A percentile compares a stretch with the other conserved stretches of the same genome.
Conservation (phyloP, 1,140 invertebrate species). For the Pseudomyrmex sp. region DNA sequence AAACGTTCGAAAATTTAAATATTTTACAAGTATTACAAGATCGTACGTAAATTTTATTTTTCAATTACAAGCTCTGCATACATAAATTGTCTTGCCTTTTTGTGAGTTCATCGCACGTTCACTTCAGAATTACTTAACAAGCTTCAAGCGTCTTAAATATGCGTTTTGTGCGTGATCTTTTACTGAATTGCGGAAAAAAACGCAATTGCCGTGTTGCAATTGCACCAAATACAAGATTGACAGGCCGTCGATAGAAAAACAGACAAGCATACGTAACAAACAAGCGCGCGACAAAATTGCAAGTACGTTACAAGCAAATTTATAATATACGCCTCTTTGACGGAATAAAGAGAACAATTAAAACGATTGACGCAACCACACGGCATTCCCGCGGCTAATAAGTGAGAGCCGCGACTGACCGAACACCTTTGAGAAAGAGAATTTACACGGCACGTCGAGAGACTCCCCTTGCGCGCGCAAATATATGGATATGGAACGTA, state of each 20-base stretch:
- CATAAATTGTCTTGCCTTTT: background rate
- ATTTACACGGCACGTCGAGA: conserved; percentile 25
- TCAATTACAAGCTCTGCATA: background rate
- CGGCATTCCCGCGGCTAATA: conserved; percentile 33
- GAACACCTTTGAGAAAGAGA: conserved; percentile 26
- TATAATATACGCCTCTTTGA: conserved; percentile 13
- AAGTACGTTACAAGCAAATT: conserved; percentile 1
- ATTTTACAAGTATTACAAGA: no score
- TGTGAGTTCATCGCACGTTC: background rate
- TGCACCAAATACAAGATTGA: conserved; percentile 1
- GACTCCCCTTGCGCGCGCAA: background rate
- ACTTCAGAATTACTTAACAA: background rate
- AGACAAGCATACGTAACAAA: background rate
- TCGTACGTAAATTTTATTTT: background rate
- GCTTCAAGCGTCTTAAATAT: background rate
- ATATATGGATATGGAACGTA: conserved; percentile 44
- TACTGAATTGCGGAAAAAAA: background rate
- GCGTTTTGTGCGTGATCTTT: background rate
- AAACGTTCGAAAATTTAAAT: background rate
- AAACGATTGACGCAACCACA: conserved; percentile 30
- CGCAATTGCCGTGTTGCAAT: no score
- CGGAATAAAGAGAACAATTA: conserved; percentile 52
- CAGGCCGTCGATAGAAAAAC: conserved; percentile 22
- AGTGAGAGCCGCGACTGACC: conserved; percentile 6
- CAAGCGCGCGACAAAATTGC: conserved; percentile 4